Conservation (phyloP, 2,888 invertebrate genomes). For the Parascotia fuliginaria region DNA sequence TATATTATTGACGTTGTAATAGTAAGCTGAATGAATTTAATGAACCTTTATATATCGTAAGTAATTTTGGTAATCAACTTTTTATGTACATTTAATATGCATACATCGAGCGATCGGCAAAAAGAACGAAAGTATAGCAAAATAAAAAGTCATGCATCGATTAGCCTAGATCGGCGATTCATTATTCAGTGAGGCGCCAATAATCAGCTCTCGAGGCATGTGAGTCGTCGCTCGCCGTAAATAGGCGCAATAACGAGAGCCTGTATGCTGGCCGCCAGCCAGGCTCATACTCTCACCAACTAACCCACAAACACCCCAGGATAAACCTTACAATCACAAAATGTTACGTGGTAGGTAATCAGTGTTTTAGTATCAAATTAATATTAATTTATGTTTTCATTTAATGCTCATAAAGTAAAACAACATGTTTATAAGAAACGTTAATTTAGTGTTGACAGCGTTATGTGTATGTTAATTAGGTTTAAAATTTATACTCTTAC, state of each 20-base stretch:
- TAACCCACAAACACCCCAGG: slow-evolving; percentile 68
- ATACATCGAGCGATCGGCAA: slow-evolving; percentile 10
- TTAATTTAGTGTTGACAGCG: not conserved
- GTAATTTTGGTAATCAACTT: not conserved
- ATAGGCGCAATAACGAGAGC: slow-evolving; percentile 60
- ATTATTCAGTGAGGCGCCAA: slow-evolving; percentile 76
- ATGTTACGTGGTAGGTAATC: slow-evolving; percentile 5
- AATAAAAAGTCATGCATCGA: slow-evolving; percentile 62
- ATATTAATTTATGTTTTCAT: slow-evolving; percentile 1
- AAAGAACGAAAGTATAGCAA: slow-evolving; percentile 39
- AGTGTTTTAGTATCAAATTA: not conserved
- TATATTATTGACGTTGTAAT: not conserved
- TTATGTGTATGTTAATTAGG: slow-evolving; percentile 2
- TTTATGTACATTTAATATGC: not conserved
- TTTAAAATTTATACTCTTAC: not conserved
- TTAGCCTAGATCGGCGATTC: slow-evolving; percentile 69
- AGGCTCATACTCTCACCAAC: slow-evolving; percentile 56
- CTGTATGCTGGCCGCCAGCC: slow-evolving; percentile 29
- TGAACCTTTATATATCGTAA: not conserved
- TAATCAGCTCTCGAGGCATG: slow-evolving; percentile 64
- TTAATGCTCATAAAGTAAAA: not conserved
- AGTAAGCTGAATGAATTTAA: not conserved
- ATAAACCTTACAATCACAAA: slow-evolving; percentile 50
- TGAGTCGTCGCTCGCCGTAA: slow-evolving; percentile 55
- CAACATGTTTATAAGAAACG: not conserved